phyloP scores from a whole-genome alignment of 2,888 invertebrate species.

The Anoncus sp. region DNA sequence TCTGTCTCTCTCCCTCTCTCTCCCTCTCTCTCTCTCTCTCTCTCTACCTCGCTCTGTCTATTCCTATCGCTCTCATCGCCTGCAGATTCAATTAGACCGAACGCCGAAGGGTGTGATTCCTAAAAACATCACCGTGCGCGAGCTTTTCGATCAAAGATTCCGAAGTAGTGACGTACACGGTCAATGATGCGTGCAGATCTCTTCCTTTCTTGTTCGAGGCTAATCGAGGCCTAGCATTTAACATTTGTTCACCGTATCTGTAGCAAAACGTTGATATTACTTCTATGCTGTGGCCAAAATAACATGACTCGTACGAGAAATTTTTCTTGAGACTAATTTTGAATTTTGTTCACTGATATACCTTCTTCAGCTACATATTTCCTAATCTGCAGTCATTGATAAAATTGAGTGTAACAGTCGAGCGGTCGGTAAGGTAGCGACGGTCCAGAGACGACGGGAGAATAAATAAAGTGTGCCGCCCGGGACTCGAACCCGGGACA shows the following conservation, averaged over 20 bases:
- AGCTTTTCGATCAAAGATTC: conserved; percentile 57
- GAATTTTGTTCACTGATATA: neutral
- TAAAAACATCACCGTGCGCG: conserved; percentile 49
- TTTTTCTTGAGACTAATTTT: neutral
- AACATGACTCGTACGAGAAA: neutral
- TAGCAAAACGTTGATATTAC: neutral
- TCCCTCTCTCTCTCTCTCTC: neutral
- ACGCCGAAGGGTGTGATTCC: conserved; percentile 64
- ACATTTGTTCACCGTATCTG: neutral
- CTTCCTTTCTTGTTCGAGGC: neutral
- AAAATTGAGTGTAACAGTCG: too few relatives aligned
- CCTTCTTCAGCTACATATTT: neutral
- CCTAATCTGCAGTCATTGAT: too few relatives aligned
- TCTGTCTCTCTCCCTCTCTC: conserved; percentile 9
- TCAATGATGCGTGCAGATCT: conserved; percentile 21
- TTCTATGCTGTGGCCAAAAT: neutral
- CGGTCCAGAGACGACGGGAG: too few relatives aligned
- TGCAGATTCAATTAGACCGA: conserved; percentile 62
- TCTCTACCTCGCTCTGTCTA: neutral
- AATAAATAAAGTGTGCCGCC: too few relatives aligned
- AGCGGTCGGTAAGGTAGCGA: too few relatives aligned
- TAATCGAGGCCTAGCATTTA: conserved; percentile 8
- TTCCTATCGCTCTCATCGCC: conserved; percentile 33
- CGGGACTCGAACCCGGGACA: too few relatives aligned
- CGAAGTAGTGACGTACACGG: conserved; percentile 28